Evolutionary conservation across 2,888 invertebrate species (phyloP), one percentile per base, ranked within the genome.

Genomic region (Priocnemis perturbator): DNA sequence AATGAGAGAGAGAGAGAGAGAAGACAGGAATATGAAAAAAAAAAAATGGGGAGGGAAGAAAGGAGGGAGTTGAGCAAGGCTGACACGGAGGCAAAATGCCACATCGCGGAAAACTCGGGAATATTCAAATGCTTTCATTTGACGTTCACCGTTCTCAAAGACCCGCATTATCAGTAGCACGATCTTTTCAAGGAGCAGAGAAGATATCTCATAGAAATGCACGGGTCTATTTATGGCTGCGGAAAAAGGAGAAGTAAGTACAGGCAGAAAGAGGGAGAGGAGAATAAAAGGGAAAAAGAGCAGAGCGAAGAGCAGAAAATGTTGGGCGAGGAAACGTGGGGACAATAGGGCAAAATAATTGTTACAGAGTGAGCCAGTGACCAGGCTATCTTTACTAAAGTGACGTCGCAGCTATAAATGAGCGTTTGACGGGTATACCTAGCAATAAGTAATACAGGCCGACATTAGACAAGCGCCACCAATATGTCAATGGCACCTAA

Each of bases 151-250:
- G 52, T 71, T 64, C 56, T 76, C 71, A 77, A 79, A 79, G 75
- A 67, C 62, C 61, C 64, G 69, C 66, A 76, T 78, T 78, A 76
- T 72, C 71, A 79, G 76, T 69, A 71, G 67, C 67, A 70, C 64
- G 73, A 73, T 76, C 78, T 80, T 82, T 83, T 82, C 74, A 76
- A 59, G 57, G 73, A 69, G 69, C 64, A 62, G 62, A 73, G 62
- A 59, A 60, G 64, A 82, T 73, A 80, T 81, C 74, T 74, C 81
- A 77, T 75, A 76, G 79, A 83, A 83, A 83, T 73, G 76, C 71
- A 69, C 57, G 68, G 62, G 71, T 78, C 68, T 79, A 78, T 82
- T 79, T 78, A 69, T 67, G 57, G 59, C 64, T 60, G 59, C 63
- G 59, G 66, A 67, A 68, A 66, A 58, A 64, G 56, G 4, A 48